Base-by-base conservation (phyloP, 1,140 invertebrate species). In the Philaenus spumarius region DNA sequence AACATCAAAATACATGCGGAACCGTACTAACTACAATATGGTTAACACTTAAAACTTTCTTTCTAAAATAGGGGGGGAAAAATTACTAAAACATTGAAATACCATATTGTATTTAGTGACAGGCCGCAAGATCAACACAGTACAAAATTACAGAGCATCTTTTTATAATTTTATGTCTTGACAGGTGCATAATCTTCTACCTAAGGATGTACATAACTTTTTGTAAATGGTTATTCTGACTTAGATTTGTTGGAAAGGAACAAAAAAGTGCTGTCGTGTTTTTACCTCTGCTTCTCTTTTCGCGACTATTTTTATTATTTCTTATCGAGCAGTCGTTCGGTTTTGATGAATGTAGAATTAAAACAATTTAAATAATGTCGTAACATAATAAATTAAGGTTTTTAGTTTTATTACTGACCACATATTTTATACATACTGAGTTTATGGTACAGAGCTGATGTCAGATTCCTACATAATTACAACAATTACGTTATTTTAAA, bases 211-310 rank as follows among this genome's bases (percentile, higher is more conserved):
- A 40, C 47, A 1, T 53, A 40, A 22, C 17, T 53, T 53, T 24
- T 30, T 58, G 34, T 34, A 58, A 20, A 35, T 54, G 35, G 9
- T 57, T 19, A 20, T 40, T 23, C 51, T 59, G 57, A 59, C 57
- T 59, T 59, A 59, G 57, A 59, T 59, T 52, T 47, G 51, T 52
- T 46, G n/a, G 24, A 50, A 58, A 59, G 57, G 57, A 59, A 59
- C 57, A 59, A 51, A 51, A 30, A 30, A 30, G 26, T 30, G 26
- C 26, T 30, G 3, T 46, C 20, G 17, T 46, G 23, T 46, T 20
- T 5, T 7, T 7, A 20, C 20, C 43, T 17, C 23, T 23, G 23
- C 17, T 46, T 46, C 43, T 46, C 17, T 46, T 12, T 46, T 20
- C 4, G 22, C 39, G 17, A 35, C 30, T 35, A 35, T 58, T 26